Evolutionary conservation across 2,797 vertebrate species (phyloP).

Genomic region (Pipistrellus nathusii): DNA sequence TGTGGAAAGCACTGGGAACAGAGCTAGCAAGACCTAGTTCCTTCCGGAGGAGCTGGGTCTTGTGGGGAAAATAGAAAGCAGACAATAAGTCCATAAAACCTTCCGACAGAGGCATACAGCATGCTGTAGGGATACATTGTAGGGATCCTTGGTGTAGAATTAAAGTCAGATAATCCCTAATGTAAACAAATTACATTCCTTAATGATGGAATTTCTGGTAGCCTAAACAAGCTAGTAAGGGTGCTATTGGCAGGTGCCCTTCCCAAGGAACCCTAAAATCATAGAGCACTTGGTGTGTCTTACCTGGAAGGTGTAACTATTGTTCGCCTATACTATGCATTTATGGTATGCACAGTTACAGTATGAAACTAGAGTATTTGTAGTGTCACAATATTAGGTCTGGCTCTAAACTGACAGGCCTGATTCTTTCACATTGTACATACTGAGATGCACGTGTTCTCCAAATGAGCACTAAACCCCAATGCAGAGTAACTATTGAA

Average conservation of each 20-base stretch:
- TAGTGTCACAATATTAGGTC: background rate
- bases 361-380: background rate
- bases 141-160: background rate
- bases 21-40: background rate
- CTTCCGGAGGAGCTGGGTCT: slow-evolving; percentile 8
- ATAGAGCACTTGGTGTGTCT: background rate
- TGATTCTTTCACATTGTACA: background rate
- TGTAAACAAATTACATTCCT: slow-evolving; percentile 51
- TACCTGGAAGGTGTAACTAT: background rate
- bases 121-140: background rate
- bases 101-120: background rate
- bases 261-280: background rate
- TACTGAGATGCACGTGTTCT: background rate
- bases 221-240: slow-evolving; percentile 22
- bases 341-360: background rate
- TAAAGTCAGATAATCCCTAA: background rate
- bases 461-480: background rate
- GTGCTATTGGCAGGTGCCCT: background rate
- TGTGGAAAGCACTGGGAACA: background rate
- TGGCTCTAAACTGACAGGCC: background rate
- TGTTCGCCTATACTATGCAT: no score
- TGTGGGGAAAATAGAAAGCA: background rate
- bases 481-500: background rate
- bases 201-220: slow-evolving; percentile 5
- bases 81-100: background rate